Evolutionary conservation across 35 echinoderm and acorn worm species (phyloP).

Genomic region (Diadema setosum): DNA sequence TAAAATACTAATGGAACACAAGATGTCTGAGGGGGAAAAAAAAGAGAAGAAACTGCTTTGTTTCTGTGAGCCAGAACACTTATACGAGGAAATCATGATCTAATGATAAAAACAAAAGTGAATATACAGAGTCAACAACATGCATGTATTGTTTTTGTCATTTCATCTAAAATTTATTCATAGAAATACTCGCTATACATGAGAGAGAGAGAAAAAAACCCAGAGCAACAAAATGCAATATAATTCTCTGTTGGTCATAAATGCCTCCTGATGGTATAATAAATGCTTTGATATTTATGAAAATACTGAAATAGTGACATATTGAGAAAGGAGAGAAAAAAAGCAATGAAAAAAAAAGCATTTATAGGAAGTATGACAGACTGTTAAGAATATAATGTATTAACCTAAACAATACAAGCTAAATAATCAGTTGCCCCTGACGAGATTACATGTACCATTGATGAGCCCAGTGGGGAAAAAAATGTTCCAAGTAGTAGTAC

Average conservation of each 20-base stretch:
- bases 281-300: neutral
- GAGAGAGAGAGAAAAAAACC: too few species aligned
- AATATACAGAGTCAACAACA: slow-evolving; percentile 24
- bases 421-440: too few species aligned
- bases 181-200: slow-evolving; percentile 11
- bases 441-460: too few species aligned
- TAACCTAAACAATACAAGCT: too few species aligned
- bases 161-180: neutral
- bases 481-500: neutral
- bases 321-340: neutral
- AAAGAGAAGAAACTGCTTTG: too few species aligned
- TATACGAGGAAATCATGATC: neutral
- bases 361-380: too few species aligned
- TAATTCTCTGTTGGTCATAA: neutral
- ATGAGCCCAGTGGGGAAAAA: too few species aligned
- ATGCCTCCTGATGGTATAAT: neutral
- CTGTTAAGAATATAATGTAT: too few species aligned
- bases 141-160: neutral
- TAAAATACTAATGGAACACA: too few species aligned
- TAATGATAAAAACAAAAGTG: too few species aligned
- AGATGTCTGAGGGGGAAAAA: too few species aligned
- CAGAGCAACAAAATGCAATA: slow-evolving; percentile 12
- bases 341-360: neutral
- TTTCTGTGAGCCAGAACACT: neutral
- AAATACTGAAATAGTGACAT: neutral